These are phyloP conservation scores for Pseudococcus viburni DNA, from an alignment of 2,888 invertebrate species.

Conservation along the genomic window DNA sequence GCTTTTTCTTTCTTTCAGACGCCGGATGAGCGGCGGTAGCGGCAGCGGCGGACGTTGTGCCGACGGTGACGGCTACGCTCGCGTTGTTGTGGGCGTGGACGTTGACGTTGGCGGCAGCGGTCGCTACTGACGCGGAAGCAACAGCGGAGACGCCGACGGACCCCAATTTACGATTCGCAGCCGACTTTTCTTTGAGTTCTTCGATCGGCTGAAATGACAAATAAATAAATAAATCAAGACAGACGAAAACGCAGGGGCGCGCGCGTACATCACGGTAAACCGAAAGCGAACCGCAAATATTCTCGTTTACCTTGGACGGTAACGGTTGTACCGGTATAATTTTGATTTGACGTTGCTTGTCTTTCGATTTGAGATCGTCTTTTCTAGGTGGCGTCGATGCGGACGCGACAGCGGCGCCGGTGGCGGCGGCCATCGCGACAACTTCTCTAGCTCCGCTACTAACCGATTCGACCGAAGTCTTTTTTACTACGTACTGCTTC, in stretches of 20 bases:
- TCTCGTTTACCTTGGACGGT: not conserved
- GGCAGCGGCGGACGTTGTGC: not conserved
- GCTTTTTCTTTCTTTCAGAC: conserved; percentile 9
- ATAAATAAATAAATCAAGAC: conserved; percentile 34
- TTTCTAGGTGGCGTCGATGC: not conserved
- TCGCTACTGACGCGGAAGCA: not conserved
- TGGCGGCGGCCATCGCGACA: not conserved
- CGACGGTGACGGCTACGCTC: not conserved
- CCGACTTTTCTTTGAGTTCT: conserved; percentile 2
- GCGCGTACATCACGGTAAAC: too few relatives aligned
- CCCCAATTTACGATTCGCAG: not conserved
- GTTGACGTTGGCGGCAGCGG: not conserved
- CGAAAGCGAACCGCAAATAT: too few relatives aligned
- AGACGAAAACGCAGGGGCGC: not conserved
- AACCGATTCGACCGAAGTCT: not conserved
- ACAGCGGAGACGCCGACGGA: too few relatives aligned
- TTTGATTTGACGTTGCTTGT: conserved; percentile 56
- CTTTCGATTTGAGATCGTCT: conserved; percentile 36
- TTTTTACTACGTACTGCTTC: conserved; percentile 43
- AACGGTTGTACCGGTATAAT: conserved; percentile 52
- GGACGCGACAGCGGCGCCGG: too few relatives aligned
- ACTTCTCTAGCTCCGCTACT: not conserved
- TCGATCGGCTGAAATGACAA: not conserved
- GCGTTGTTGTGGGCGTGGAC: not conserved
- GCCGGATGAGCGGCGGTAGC: conserved; percentile 4